Conservation (phyloP, 2,113 vertebrate genomes). For the Rhinoderma darwinii region DNA sequence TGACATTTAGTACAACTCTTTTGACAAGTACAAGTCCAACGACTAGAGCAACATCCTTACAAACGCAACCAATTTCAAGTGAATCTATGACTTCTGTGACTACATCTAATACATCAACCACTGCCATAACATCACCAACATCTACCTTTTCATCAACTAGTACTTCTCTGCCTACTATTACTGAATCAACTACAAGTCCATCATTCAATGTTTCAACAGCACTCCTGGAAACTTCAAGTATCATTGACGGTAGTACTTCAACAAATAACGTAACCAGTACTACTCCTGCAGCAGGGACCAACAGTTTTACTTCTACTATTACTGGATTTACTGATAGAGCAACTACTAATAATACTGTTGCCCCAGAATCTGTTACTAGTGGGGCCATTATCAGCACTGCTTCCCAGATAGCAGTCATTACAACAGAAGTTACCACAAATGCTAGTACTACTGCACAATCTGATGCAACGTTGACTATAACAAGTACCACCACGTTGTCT, state of each 20-base stretch:
- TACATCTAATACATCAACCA: neutral
- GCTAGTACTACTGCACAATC: neutral
- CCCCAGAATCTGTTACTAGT: neutral
- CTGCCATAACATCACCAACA: neutral
- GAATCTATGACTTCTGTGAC: too few relatives aligned
- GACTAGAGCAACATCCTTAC: too few relatives aligned
- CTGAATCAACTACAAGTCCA: neutral
- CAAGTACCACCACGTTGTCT: neutral
- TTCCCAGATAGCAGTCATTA: neutral
- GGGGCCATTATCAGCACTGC: too few relatives aligned
- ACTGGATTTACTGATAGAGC: neutral
- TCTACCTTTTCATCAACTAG: neutral
- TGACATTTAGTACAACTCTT: too few relatives aligned
- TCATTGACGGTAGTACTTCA: neutral
- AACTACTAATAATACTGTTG: neutral
- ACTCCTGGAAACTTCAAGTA: neutral
- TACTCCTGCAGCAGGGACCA: neutral
- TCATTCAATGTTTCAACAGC: neutral
- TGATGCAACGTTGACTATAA: neutral
- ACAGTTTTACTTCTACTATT: neutral
- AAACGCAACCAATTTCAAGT: too few relatives aligned
- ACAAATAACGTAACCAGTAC: neutral
- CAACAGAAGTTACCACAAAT: neutral
- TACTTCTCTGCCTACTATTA: neutral
- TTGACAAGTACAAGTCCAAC: too few relatives aligned